Base-by-base conservation (phyloP, 2,113 vertebrate genomes). In the Chlamydotis undulata region DNA sequence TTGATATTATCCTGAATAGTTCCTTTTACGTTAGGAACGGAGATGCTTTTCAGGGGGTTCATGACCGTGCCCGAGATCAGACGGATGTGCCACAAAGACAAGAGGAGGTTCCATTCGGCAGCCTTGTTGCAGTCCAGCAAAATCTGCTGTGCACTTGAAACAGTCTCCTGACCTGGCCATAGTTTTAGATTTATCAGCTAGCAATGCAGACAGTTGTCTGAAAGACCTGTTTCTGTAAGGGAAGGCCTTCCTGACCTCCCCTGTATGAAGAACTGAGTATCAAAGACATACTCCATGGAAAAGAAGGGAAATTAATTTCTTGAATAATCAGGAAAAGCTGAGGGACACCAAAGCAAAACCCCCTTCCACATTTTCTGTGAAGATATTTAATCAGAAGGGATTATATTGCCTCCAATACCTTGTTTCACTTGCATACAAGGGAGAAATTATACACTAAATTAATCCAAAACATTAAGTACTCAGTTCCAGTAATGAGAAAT, bases 391-490 rank as follows among this genome's bases (percentile, higher is more conserved):
- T 43, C 55, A 53, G 33, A 86, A 59, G 24, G 18, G 49, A 64
- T 85, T 43, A 37, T 61, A 68, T 13, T 1, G 0, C 29, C n/a
- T 73, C 19, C 67, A 83, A 19, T 21, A 47, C 23, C 33, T 37
- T 53, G 8, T 61, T 90, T 83, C 17, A 7, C 55, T 85, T 61
- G 41, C 41, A 86, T 52, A 65, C 50, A 53, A 45, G 24, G 68
- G n/a, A 94, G 56, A 74, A 61, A 84, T 67, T 33, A 55, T 52
- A 93, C 53, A 61, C 88, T 64, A 79, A 85, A 85, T 91, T 78
- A 84, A 88, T 69, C 55, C n/a, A 73, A 77, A 89, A 59, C 43
- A 69, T 77, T 89, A 59, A 19, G 28, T 60, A 76, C 53, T 43
- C 39, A 19, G 50, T 39, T 76, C 56, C 65, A 75, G 56, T 63